Conservation (phyloP, 2,113 vertebrate species). For the Garra rufa region DNA sequence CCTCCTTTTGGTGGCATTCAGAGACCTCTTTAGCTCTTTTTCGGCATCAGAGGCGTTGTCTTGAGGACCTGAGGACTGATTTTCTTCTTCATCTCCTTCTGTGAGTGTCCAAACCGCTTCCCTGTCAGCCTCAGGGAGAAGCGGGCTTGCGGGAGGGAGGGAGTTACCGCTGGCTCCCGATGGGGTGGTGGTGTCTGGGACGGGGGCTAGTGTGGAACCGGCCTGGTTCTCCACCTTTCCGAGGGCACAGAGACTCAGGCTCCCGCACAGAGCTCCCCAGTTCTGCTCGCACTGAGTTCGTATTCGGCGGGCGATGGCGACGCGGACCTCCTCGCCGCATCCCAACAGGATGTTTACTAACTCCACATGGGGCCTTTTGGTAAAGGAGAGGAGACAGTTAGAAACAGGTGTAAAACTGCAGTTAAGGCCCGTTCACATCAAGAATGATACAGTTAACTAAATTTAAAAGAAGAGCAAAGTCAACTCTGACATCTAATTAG, state of each 20-base stretch:
- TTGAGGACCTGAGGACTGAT: slow-evolving; percentile 30
- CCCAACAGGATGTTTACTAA: slow-evolving; percentile 90
- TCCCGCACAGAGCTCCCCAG: slow-evolving; percentile 90
- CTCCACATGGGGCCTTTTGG: slow-evolving; percentile 86
- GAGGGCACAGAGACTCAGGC: slow-evolving; percentile 81
- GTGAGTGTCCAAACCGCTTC: slow-evolving; percentile 25
- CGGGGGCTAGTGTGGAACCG: slow-evolving; percentile 30
- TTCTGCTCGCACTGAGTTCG: slow-evolving; percentile 88
- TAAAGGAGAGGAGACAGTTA: background rate
- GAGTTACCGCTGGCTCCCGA: slow-evolving; percentile 56
- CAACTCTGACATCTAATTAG: no score
- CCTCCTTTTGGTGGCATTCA: slow-evolving; percentile 28
- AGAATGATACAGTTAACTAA: background rate
- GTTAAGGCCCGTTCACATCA: background rate
- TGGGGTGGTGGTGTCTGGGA: slow-evolving; percentile 42
- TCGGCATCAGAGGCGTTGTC: slow-evolving; percentile 9
- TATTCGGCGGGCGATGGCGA: slow-evolving; percentile 81
- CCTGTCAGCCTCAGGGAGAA: background rate
- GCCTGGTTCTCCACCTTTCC: slow-evolving; percentile 38
- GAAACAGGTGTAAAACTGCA: no score
- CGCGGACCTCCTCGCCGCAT: slow-evolving; percentile 87
- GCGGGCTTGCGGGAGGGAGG: slow-evolving; percentile 56
- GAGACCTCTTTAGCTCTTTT: slow-evolving; percentile 6
- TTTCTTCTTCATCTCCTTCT: slow-evolving; percentile 1
- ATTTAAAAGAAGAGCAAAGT: no score